Conservation (phyloP, 2,797 vertebrate species). For the Eupleurogrammus muticus region DNA sequence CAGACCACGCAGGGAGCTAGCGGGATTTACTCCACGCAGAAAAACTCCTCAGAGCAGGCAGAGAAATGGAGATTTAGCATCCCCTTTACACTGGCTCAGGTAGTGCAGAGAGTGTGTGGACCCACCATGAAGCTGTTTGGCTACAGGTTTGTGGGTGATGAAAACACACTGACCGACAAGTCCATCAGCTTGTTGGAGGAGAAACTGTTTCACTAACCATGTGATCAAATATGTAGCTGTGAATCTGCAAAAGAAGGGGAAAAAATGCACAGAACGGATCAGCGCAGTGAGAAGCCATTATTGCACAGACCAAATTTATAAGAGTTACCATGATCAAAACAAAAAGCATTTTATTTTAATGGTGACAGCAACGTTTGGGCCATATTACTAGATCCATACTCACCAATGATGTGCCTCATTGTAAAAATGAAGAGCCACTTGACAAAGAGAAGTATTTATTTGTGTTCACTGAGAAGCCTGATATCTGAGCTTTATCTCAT, state of each 20-base stretch:
- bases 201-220: slow-evolving; percentile 70
- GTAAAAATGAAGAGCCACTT: slow-evolving; percentile 53
- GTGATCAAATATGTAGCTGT: slow-evolving; percentile 13
- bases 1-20: slow-evolving; percentile 85
- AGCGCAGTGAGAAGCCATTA: slow-evolving; percentile 41
- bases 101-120: slow-evolving; percentile 92
- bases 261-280: background rate
- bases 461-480: slow-evolving; percentile 33
- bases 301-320: slow-evolving; percentile 47
- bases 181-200: slow-evolving; percentile 94
- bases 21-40: slow-evolving; percentile 94
- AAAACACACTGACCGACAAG: slow-evolving; percentile 87
- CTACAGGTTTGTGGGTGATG: slow-evolving; percentile 89
- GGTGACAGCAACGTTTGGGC: slow-evolving; percentile 14
- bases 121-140: slow-evolving; percentile 94
- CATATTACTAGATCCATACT: slow-evolving; percentile 27
- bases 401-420: slow-evolving; percentile 65
- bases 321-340: slow-evolving; percentile 23
- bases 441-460: slow-evolving; percentile 58
- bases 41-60: slow-evolving; percentile 96
- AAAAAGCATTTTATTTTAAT: slow-evolving; percentile 11
- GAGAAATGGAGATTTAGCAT: slow-evolving; percentile 96
- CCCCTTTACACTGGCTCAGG: slow-evolving; percentile 93
- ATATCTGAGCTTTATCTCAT: slow-evolving; percentile 38
- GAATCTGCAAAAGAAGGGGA: slow-evolving; percentile 9